Evolutionary conservation across 1,140 invertebrate genomes (phyloP).

Genomic region (Tetragonula clypearis): DNA sequence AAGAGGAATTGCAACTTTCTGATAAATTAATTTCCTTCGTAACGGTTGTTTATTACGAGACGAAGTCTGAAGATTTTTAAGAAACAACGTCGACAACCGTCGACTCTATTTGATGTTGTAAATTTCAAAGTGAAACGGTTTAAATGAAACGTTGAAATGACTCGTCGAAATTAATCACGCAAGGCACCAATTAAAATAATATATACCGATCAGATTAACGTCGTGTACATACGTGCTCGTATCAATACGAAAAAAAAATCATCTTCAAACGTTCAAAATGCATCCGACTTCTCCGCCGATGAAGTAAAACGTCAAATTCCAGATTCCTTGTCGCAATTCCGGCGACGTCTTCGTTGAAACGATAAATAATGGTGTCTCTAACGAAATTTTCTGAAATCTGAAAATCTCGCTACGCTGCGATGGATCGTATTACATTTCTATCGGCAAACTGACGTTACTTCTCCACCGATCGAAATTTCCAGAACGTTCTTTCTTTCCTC

Average conservation of each 20-base stretch:
- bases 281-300: not conserved
- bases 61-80: not conserved
- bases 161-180: not conserved
- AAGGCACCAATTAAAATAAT: not conserved
- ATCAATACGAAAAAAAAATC: too few species aligned
- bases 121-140: not conserved
- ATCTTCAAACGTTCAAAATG: not conserved
- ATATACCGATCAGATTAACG: not conserved
- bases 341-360: conserved; percentile 2
- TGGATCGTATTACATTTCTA: too few species aligned
- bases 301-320: not conserved
- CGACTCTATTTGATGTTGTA: not conserved
- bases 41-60: not conserved
- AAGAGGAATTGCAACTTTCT: not conserved
- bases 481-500: not conserved
- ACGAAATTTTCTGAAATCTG: too few species aligned
- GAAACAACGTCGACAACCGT: not conserved
- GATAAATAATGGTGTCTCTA: not conserved
- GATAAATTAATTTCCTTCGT: not conserved
- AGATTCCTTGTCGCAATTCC: too few species aligned
- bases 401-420: too few species aligned
- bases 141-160: not conserved
- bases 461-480: conserved; percentile 23
- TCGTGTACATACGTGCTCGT: too few species aligned
- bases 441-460: too few species aligned